Evolutionary conservation across 2,888 invertebrate genomes (phyloP).

Genomic region (Chymomyza amoena): DNA sequence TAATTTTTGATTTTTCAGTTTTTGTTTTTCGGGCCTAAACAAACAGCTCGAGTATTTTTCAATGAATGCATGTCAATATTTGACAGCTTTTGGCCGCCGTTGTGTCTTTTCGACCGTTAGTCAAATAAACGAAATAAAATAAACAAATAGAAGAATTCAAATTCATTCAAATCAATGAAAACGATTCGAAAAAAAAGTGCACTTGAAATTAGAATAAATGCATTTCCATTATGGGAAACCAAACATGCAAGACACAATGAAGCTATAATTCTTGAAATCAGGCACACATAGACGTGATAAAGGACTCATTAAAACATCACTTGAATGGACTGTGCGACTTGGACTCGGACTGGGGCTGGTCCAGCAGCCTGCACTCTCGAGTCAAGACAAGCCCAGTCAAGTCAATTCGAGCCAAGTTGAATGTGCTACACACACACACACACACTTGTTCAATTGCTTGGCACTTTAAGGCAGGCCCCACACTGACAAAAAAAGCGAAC

Average conservation of each 20-base stretch:
- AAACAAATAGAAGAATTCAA: constrained; percentile 18
- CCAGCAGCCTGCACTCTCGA: constrained; percentile 57
- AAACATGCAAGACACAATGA: constrained; percentile 52
- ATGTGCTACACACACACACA: constrained; percentile 6
- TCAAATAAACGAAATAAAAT: constrained; percentile 34
- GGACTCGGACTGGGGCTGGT: constrained; percentile 55
- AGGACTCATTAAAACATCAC: constrained; percentile 74
- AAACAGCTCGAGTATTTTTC: constrained; percentile 41
- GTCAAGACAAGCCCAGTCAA: neutral
- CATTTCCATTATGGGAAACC: constrained; percentile 32
- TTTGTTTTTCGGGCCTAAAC: constrained; percentile 46
- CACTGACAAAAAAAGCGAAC: constrained; percentile 49
- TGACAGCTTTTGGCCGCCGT: constrained; percentile 35
- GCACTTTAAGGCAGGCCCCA: constrained; percentile 65
- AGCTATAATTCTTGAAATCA: constrained; percentile 64
- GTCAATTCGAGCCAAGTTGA: constrained; percentile 13
- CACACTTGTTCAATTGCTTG: constrained; percentile 70
- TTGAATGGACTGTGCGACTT: constrained; percentile 44
- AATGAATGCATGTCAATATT: constrained; percentile 64
- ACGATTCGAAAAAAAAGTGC: constrained; percentile 6
- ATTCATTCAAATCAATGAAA: constrained; percentile 41
- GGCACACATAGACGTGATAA: constrained; percentile 65
- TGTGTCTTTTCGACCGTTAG: constrained; percentile 53
- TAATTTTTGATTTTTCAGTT: constrained; percentile 24
- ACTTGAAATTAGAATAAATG: constrained; percentile 68